A percentile compares a stretch with the other conserved stretches of the same genome.
Evolutionary conservation across 1,140 invertebrate genomes (phyloP).

Genomic region (Brachionus sp.): DNA sequence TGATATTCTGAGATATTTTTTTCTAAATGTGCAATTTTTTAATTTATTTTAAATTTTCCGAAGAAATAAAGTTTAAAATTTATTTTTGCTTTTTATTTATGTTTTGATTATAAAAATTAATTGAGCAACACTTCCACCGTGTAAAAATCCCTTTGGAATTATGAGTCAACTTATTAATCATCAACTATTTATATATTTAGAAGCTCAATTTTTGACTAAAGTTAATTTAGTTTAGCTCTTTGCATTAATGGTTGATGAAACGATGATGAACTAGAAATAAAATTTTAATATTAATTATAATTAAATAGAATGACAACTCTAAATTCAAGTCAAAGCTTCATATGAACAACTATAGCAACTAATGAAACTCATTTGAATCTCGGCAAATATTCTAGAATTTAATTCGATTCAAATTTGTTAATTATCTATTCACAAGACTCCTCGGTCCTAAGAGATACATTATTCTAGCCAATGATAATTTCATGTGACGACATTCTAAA

Average conservation of each 20-base stretch:
- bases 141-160: background rate
- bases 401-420: background rate
- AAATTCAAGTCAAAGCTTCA: background rate
- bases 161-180: background rate
- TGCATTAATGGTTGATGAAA: background rate
- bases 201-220: background rate
- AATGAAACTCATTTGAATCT: background rate
- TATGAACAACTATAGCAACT: background rate
- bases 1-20: no score
- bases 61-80: background rate
- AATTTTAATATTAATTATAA: constrained; percentile 16
- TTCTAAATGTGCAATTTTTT: no score
- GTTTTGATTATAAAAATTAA: background rate
- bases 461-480: background rate
- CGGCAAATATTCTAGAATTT: background rate
- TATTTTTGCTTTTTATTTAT: background rate
- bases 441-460: background rate
- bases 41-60: background rate
- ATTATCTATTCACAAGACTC: background rate
- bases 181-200: background rate
- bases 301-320: background rate
- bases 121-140: background rate
- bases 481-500: background rate
- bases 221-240: background rate
- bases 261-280: constrained; percentile 11